A percentile compares a stretch with the other conserved stretches of the same genome.
Evolutionary conservation across 2,888 invertebrate species (phyloP).

Genomic region (Drosophila nr. perissopoda): DNA sequence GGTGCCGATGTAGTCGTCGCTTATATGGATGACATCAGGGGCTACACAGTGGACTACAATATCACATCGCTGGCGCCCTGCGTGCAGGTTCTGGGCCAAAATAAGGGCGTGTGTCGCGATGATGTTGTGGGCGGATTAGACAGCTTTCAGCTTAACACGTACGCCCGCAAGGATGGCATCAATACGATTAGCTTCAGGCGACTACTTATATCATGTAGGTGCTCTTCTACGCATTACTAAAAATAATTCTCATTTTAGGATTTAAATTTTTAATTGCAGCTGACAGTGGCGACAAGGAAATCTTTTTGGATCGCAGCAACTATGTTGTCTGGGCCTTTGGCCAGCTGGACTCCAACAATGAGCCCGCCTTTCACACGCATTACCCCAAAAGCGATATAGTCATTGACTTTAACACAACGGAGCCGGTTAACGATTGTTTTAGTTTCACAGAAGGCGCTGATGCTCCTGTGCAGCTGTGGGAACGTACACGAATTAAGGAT

Average conservation of each 20-base stretch:
- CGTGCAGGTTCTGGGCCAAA: conserved; percentile 93
- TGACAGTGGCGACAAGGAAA: conserved; percentile 91
- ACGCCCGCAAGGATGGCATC: conserved; percentile 90
- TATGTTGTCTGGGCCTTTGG: conserved; percentile 95
- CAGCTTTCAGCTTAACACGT: conserved; percentile 92
- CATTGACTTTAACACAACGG: conserved; percentile 88
- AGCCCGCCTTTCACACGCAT: conserved; percentile 93
- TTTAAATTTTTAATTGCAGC: conserved; percentile 85
- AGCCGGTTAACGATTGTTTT: conserved; percentile 90
- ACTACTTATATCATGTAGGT: conserved; percentile 90
- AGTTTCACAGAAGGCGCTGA: conserved; percentile 87
- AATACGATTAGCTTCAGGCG: conserved; percentile 92
- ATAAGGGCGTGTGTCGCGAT: conserved; percentile 95
- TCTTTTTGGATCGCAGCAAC: conserved; percentile 87
- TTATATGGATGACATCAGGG: conserved; percentile 90
- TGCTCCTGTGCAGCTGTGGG: conserved; percentile 86
- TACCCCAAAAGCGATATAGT: conserved; percentile 90
- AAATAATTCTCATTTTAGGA: neutral
- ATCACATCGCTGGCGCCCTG: conserved; percentile 94
- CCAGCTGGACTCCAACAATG: conserved; percentile 90
- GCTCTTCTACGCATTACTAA: neutral
- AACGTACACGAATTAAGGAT: conserved; percentile 88
- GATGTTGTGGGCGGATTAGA: conserved; percentile 92
- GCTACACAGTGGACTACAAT: conserved; percentile 93
- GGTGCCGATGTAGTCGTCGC: conserved; percentile 94